Conservation (phyloP, 23 tunicate genomes). For the Ascidia mentula region DNA sequence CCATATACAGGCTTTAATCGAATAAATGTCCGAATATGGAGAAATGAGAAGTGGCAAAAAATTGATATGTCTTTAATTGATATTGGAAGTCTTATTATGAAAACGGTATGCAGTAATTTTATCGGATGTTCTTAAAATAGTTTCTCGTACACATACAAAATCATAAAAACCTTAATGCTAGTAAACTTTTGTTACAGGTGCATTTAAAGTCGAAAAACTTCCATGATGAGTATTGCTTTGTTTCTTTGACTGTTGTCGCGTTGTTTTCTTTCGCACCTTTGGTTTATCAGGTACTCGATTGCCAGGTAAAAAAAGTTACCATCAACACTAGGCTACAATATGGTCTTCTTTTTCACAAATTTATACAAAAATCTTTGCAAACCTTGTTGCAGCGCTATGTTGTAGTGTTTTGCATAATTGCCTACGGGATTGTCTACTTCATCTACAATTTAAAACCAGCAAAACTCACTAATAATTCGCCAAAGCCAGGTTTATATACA, state of each 20-base stretch:
- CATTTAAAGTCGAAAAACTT: background rate
- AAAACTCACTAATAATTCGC: too few species aligned
- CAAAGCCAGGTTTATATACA: too few species aligned
- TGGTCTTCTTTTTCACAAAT: too few species aligned
- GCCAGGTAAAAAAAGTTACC: too few species aligned
- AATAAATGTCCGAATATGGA: constrained; percentile 78
- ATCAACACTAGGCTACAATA: too few species aligned
- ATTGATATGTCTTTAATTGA: constrained; percentile 64
- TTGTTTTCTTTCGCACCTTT: constrained; percentile 44
- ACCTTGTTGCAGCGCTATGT: too few species aligned
- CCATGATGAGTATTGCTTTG: constrained; percentile 26
- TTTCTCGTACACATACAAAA: background rate
- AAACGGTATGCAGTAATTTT: constrained; percentile 33
- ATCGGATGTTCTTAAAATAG: too few species aligned
- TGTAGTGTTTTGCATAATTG: too few species aligned
- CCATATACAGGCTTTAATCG: constrained; percentile 26
- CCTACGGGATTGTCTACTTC: too few species aligned
- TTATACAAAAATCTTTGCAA: too few species aligned
- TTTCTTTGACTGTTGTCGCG: constrained; percentile 26
- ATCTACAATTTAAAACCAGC: too few species aligned
- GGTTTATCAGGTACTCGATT: constrained; percentile 30
- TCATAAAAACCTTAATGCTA: too few species aligned
- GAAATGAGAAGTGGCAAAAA: constrained; percentile 61
- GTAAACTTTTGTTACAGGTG: background rate
- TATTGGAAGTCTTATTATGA: constrained; percentile 81